These are phyloP conservation scores for Neomonachus schauinslandi DNA, from an alignment of 2,113 vertebrate species.

Conservation along the genomic window DNA sequence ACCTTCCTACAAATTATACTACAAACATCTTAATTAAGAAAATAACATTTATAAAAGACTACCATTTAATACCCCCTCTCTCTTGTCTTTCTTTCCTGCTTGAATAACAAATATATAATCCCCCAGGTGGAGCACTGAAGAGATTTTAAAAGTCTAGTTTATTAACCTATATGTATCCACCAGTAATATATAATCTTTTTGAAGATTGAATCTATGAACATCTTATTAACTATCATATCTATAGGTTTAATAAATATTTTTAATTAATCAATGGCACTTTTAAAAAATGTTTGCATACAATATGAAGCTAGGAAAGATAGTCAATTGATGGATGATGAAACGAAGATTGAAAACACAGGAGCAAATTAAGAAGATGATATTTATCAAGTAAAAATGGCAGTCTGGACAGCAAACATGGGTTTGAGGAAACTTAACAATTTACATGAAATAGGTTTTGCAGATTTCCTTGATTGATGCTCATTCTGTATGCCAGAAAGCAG, in stretches of 20 bases:
- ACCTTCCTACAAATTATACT: neutral
- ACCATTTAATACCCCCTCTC: neutral
- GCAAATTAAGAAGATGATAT: conserved; percentile 52
- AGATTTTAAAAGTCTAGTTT: neutral
- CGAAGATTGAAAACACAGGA: neutral
- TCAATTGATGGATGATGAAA: conserved; percentile 22
- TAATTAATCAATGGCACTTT: neutral
- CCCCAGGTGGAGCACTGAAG: neutral
- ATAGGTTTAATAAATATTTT: conserved; percentile 32
- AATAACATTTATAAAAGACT: neutral
- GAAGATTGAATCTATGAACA: neutral
- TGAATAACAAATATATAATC: neutral
- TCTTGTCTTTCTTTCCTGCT: neutral
- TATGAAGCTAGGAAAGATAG: neutral
- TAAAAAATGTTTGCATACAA: neutral
- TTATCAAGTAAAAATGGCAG: conserved; percentile 45
- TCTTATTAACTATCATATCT: neutral
- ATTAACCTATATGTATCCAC: neutral
- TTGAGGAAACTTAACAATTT: neutral
- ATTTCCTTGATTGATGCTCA: neutral
- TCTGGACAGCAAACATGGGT: neutral
- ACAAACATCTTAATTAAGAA: neutral
- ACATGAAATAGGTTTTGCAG: neutral
- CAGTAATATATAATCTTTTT: neutral
- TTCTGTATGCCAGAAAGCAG: conserved; percentile 13